Conservation (phyloP, 1,140 invertebrate genomes). For the Drosophila mayri region DNA sequence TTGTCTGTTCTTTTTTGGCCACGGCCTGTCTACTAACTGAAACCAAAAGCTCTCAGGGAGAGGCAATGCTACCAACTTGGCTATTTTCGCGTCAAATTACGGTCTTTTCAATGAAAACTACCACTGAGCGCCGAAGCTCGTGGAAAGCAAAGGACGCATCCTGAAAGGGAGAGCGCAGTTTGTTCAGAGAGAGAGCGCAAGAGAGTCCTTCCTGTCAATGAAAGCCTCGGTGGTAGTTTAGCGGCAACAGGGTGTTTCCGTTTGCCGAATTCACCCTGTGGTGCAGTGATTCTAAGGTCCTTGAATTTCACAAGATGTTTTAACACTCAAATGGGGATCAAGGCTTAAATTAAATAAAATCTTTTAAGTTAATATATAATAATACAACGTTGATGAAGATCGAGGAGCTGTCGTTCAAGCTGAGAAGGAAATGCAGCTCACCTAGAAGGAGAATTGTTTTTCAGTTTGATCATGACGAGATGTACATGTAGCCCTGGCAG, state of each 20-base stretch:
- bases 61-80: neutral
- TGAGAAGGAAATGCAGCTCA: too few species aligned
- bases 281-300: neutral
- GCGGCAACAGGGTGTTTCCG: slow-evolving; percentile 11
- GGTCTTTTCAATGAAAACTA: slow-evolving; percentile 3
- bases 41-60: slow-evolving; percentile 3
- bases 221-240: slow-evolving; percentile 18
- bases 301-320: neutral
- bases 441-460: too few species aligned
- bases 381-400: too few species aligned
- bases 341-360: neutral
- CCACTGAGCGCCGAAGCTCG: slow-evolving; percentile 14
- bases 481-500: too few species aligned
- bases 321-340: neutral
- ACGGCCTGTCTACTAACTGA: slow-evolving; percentile 64
- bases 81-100: neutral
- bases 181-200: neutral
- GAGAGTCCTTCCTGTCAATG: slow-evolving; percentile 9
- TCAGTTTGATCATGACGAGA: too few species aligned
- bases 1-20: slow-evolving; percentile 52
- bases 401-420: too few species aligned
- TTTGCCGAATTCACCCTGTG: neutral
- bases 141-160: neutral
- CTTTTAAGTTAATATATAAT: too few species aligned
- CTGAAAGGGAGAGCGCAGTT: slow-evolving; percentile 1